Evolutionary conservation across 2,888 invertebrate genomes (phyloP), one percentile per base, ranked within the genome.

Genomic region (Zygaena filipendulae): DNA sequence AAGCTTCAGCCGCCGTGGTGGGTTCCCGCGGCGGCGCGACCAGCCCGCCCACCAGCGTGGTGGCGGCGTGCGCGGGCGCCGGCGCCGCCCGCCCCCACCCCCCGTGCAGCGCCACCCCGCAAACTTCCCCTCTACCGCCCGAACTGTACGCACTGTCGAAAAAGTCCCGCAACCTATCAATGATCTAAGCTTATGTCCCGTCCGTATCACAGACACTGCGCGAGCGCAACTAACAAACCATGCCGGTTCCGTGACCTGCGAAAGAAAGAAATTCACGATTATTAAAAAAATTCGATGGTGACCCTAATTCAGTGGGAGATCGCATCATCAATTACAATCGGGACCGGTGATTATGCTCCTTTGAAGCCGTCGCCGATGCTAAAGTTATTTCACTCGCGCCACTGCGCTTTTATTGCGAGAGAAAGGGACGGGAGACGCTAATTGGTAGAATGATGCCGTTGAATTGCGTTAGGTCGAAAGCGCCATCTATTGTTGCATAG

Each of bases 1-100:
- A 88, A 50, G 89, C 87, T 61, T 87, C 87, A 46, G 86, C 85
- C 82, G 84, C 85, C 71, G 84, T 83, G 70, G 80, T 79, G 57
- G 87, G 85, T 72, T 87, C 88, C 83, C 87, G 84, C 83, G 87
- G 84, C 82, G 87, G 83, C 81, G 82, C 80, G 55, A 84, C 84
- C 81, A 84, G 75, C 68, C 83, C 85, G 58, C 83, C 85, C 58
- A 82, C 84, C 83, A 84, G 74, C 81, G 74, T 81, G 74, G 77
- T 72, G 67, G 79, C 75, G 60, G 75, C 77, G 72, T 74, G 75
- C 62, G 77, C 74, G 63, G 74, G 75, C 71, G 75, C 77, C 42
- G 79, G 75, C 74, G 82, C 81, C 70, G 83, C 80, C 79, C 82
- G 83, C 80, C 84, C 82, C 82, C 82, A 81, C 59, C 83, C 84